These are phyloP conservation scores for Rugalucina vietnamica DNA, from an alignment of 2,888 invertebrate genomes.

Conservation along the genomic window DNA sequence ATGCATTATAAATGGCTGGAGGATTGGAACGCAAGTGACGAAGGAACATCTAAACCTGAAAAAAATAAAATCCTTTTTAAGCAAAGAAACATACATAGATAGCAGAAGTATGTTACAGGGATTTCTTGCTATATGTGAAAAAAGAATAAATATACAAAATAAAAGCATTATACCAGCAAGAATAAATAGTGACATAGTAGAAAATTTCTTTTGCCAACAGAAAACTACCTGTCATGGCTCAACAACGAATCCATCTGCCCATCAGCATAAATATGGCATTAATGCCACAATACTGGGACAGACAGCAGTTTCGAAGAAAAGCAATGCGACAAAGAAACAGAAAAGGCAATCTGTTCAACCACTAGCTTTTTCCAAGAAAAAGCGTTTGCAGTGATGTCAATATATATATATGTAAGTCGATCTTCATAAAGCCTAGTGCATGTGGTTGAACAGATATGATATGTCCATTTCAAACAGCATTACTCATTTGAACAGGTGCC, in stretches of 20 bases:
- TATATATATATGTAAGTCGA: too few relatives aligned
- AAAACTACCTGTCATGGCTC: neutral
- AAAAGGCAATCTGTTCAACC: neutral
- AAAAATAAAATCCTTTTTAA: neutral
- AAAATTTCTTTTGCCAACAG: slow-evolving; percentile 27
- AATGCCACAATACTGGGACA: neutral
- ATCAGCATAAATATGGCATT: neutral
- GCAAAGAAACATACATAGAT: slow-evolving; percentile 4
- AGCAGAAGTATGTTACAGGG: neutral
- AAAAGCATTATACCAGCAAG: neutral
- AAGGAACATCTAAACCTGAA: neutral
- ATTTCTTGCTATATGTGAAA: slow-evolving; percentile 4
- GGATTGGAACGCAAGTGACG: neutral
- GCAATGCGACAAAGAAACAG: neutral
- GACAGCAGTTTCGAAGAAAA: neutral
- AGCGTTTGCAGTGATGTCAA: too few relatives aligned
- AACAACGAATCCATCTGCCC: neutral
- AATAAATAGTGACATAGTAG: slow-evolving; percentile 12
- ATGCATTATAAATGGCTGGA: neutral
- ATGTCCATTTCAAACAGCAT: too few relatives aligned
- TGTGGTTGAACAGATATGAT: too few relatives aligned
- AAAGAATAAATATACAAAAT: neutral
- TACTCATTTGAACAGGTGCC: too few relatives aligned
- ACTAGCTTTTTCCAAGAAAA: too few relatives aligned
- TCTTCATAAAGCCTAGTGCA: too few relatives aligned